Evolutionary conservation across 2,888 invertebrate species (phyloP), one percentile per base, ranked within the genome.

Genomic region (Trichopria drosophilae): DNA sequence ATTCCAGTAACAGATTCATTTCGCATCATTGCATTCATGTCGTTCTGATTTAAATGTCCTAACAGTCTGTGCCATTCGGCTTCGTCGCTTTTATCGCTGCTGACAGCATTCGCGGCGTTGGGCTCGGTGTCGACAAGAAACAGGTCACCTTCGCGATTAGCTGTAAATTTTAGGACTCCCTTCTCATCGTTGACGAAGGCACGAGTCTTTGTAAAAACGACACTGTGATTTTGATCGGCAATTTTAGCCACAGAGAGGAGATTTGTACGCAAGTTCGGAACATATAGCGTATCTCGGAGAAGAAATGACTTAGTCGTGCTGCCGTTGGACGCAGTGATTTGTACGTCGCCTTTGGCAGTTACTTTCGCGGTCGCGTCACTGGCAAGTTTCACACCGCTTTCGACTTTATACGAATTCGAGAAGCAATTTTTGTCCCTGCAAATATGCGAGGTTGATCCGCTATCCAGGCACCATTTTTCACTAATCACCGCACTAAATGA

Each of bases 221-320:
- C 28, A 28, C 28, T 28, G 28, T 28, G 28, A 13, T 28, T 5
- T 6, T 28, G n/a, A 28, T 28, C 28, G n/a, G 13, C 28, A 13
- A 28, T 28, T 36, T 43, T 48, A 1, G 23, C 49, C 0, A 52
- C 50, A 3, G 54, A 55, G n/a, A 57, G 6, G 3, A 55, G 20
- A 35, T 55, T 55, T 2, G 45, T 41, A 6, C 54, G 32, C 4
- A 55, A 34, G 5, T 52, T 46, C 3, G 50, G 58, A 5, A 53
- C 51, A 18, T 39, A 39, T n/a, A 39, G 12, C 9, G 23, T 23
- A 6, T 22, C 22, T 22, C 10, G 3, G 28, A 4, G 3, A n/a
- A n/a, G n/a, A n/a, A n/a, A n/a, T n/a, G n/a, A n/a, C n/a, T n/a
- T n/a, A n/a, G n/a, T n/a, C 12, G 7, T 26, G 7, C 26, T 39